Base-by-base conservation (phyloP, 1,140 invertebrate species). In the Nasonia vitripennis region DNA sequence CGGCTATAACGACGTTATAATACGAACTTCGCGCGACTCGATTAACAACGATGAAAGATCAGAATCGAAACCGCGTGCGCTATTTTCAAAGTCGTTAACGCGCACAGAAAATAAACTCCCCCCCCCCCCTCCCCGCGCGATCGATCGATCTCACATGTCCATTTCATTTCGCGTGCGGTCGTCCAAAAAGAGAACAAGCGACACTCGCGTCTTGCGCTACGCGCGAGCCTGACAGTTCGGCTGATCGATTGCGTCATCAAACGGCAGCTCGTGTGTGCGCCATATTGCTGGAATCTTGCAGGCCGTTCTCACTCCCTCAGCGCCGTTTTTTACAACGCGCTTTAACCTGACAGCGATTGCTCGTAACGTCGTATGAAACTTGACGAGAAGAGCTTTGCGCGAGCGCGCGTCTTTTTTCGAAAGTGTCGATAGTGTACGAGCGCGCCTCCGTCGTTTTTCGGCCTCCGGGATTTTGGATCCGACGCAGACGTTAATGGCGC, bases 201-300 rank as follows among this genome's bases (percentile, higher is more conserved):
- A 62, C 55, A 41, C 14, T n/a, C 80, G 0, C 17, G 41, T 82
- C 27, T 34, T 74, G 37, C 37, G 10, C 14, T 31, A 4, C 23
- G 23, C 12, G 23, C 7, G 1, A 70, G 34, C 11, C 27, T 31
- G 71, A 82, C 80, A 82, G 10, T 20, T 17, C 4, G 10, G 27
- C 1, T 74, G 80, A 82, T 82, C 80, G 71, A 82, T 82, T 82
- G 27, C 70, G 70, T 62, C 80, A 75, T 74, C 70, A 82, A 82
- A 82, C 31, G 37, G 12, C 70, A n/a, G 14, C 12, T 14, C 55
- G 55, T n/a, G 20, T n/a, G 7, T 62, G 12, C 11, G 51, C 20
- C 27, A 74, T 51, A 74, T 86, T 67, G 34, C 62, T 88, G 87
- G 83, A 84, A 80, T 82, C 12, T 41, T 70, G 68, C 23, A 75